phyloP scores from a whole-genome alignment of 2,888 invertebrate species.

The Tetanocera ferruginea region DNA sequence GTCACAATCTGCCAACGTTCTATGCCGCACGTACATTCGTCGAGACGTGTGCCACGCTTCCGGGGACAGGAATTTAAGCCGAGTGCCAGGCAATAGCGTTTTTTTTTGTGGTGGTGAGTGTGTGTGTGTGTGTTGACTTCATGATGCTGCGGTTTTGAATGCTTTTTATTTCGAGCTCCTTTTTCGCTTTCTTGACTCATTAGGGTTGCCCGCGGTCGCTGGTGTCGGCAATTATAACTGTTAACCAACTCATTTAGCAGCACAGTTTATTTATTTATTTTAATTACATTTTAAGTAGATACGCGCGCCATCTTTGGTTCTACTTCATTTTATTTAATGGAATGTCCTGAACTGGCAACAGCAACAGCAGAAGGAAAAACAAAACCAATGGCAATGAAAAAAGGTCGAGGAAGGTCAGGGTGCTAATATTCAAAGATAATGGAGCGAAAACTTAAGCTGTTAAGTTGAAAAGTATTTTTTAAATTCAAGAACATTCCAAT shows the following conservation, averaged over 20 bases:
- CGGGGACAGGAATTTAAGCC: not conserved
- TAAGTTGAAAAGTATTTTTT: too few species aligned
- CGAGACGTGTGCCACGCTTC: not conserved
- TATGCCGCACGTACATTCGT: not conserved
- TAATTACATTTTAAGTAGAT: conserved; percentile 28
- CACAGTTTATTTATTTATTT: conserved; percentile 27
- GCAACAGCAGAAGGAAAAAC: not conserved
- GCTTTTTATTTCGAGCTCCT: not conserved
- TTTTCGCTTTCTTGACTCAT: conserved; percentile 4
- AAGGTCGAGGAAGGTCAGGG: not conserved
- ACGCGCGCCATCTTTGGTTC: not conserved
- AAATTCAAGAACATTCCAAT: too few species aligned
- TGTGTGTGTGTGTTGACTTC: too few species aligned
- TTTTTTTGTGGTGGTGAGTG: too few species aligned
- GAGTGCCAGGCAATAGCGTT: not conserved
- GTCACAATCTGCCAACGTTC: conserved; percentile 6
- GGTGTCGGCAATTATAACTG: conserved; percentile 14
- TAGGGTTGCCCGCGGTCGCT: conserved; percentile 8
- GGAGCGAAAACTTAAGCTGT: not conserved
- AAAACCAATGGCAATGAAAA: not conserved
- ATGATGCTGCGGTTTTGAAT: not conserved
- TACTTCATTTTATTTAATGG: not conserved
- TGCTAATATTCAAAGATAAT: not conserved
- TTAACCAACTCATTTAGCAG: conserved; percentile 26
- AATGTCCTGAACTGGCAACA: too few species aligned